phyloP scores from a whole-genome alignment of 2,797 vertebrate species.

The Gymnothorax javanicus region DNA sequence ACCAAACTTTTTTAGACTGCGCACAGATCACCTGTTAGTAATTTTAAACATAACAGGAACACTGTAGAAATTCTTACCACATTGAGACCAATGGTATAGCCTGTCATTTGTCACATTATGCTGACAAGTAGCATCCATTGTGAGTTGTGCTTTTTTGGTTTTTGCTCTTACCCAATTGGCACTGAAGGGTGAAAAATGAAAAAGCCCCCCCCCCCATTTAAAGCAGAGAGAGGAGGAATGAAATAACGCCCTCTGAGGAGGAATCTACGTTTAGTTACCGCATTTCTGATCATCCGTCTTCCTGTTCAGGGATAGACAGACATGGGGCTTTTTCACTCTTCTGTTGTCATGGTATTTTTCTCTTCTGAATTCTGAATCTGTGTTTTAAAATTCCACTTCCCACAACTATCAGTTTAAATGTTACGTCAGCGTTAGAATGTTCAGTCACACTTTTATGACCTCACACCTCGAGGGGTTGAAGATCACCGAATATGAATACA shows the following conservation, averaged over 20 bases:
- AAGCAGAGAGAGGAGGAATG: not conserved
- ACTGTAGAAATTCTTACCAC: not conserved
- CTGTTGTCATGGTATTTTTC: slow-evolving; percentile 40
- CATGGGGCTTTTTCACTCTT: slow-evolving; percentile 11
- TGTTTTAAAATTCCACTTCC: no score
- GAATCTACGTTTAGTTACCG: slow-evolving; percentile 54
- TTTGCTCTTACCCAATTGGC: not conserved
- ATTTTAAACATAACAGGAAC: not conserved
- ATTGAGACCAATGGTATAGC: not conserved
- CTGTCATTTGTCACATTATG: not conserved
- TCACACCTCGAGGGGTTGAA: not conserved
- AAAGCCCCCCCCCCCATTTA: slow-evolving; percentile 1
- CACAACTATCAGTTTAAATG: no score
- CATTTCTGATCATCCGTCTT: slow-evolving; percentile 41
- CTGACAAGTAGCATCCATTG: slow-evolving; percentile 5
- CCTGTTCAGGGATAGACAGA: slow-evolving; percentile 41
- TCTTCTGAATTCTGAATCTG: no score
- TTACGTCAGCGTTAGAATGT: no score
- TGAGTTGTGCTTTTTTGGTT: slow-evolving; percentile 5
- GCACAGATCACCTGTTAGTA: not conserved
- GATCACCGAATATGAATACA: slow-evolving; percentile 29
- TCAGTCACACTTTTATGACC: no score
- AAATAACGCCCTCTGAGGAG: slow-evolving; percentile 27
- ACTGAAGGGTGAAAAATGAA: slow-evolving; percentile 10
- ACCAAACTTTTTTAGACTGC: not conserved